Base-by-base conservation (phyloP, 2,113 vertebrate genomes). In the Oryzias woworae region DNA sequence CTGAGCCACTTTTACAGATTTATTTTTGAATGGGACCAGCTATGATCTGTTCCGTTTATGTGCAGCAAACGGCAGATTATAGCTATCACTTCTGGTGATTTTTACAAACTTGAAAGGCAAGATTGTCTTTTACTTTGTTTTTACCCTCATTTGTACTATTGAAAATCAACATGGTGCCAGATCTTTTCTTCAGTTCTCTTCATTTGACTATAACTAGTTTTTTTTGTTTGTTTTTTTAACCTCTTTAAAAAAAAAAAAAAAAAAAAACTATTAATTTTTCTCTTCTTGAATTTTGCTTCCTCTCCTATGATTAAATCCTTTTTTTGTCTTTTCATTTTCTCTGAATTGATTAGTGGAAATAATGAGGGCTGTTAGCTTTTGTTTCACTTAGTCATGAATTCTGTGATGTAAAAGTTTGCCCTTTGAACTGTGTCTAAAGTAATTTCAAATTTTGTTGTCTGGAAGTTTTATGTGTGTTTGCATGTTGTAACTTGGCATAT, bases 41-140 rank as follows among this genome's bases (percentile, higher is more conserved):
- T 78, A 53, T 71, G 72, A 66, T 79, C 73, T 75, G 68, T 66
- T 64, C 28, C 54, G 28, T 75, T 68, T 71, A 31, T 71, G 36
- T 77, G 15, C 69, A 36, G 58, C 59, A 72, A 58, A 81, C 81
- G 88, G 77, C 65, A 78, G 80, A 90, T 87, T 78, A 88, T 51
- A 73, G 66, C 75, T 84, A 85, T 85, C 76, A 81, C 71, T 84
- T 87, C 85, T 87, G 58, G 62, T 84, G 78, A 78, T 79, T 73
- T 36, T 87, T 75, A 81, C 75, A 53, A 82, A 75, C 41, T 65
- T 24, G 58, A 71, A 72, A 50, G 22, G 70, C 67, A 81, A 64
- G 75, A 80, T 78, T 68, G 54, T 62, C 47, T 24, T 60, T 52
- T 31, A 47, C 45, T 57, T 5, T 16, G 54, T 31, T 26, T 41